These are phyloP conservation scores for Edolisoma coerulescens DNA, from an alignment of 2,113 vertebrate genomes.

Conservation along the genomic window DNA sequence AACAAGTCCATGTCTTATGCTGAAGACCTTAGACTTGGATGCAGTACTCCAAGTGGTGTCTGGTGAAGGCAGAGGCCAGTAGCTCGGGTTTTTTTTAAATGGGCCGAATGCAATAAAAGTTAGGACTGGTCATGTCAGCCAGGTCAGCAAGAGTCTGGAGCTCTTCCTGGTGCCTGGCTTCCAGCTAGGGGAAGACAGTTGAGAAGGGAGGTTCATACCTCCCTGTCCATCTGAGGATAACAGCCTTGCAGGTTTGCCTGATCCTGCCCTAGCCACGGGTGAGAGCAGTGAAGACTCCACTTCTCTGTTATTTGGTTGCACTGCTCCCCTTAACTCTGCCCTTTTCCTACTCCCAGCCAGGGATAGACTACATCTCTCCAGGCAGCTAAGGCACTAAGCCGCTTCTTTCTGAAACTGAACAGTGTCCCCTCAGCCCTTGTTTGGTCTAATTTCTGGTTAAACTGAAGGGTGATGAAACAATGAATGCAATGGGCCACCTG, in stretches of 20 bases:
- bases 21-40: not conserved
- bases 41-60: not conserved
- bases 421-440: not conserved
- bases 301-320: not conserved
- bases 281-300: not conserved
- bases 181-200: not conserved
- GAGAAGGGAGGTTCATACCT: not conserved
- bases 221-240: not conserved
- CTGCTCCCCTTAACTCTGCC: rapidly evolving
- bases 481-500: not conserved
- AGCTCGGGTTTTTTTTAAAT: not conserved
- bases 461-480: not conserved
- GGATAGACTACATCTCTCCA: not conserved
- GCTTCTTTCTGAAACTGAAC: not conserved
- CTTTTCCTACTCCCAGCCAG: not conserved
- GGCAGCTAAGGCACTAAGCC: not conserved
- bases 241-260: not conserved
- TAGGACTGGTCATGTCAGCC: not conserved
- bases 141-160: not conserved
- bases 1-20: not conserved
- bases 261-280: not conserved
- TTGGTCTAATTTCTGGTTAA: not conserved
- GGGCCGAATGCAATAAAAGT: rapidly evolving
- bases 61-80: not conserved
- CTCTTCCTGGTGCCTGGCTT: not conserved